Evolutionary conservation across 2,797 vertebrate genomes (phyloP).

Genomic region (Peromyscus nudipes): DNA sequence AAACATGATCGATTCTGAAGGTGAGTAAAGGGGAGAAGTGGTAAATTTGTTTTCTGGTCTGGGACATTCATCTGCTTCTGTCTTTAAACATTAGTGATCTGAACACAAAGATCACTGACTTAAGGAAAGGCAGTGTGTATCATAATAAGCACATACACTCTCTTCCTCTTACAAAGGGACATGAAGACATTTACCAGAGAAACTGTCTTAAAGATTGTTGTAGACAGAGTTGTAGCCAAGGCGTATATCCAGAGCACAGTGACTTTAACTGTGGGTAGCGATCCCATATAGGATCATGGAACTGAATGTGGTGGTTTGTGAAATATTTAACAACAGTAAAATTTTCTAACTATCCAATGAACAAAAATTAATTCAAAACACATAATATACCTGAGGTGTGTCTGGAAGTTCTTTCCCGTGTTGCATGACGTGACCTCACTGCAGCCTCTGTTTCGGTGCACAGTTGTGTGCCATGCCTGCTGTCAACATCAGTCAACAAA

Average conservation of each 20-base stretch:
- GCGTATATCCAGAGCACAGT: neutral
- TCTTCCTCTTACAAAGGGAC: neutral
- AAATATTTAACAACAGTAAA: neutral
- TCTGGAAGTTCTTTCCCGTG: neutral
- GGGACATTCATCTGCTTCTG: neutral
- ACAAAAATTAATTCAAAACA: neutral
- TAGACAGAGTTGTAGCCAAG: neutral
- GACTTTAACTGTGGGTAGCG: neutral
- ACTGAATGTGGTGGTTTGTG: neutral
- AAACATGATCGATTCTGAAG: conserved; percentile 22
- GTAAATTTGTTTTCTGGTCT: neutral
- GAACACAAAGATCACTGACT: neutral
- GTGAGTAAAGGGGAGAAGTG: neutral
- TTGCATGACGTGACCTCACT: neutral
- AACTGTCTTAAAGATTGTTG: neutral
- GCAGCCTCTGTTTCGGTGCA: rapidly evolving
- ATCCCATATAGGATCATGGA: neutral
- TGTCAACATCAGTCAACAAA: neutral
- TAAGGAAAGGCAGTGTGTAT: neutral
- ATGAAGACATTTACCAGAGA: neutral
- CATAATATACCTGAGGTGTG: neutral
- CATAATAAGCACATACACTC: neutral
- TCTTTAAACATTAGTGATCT: neutral
- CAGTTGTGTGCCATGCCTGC: rapidly evolving
- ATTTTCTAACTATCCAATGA: neutral